phyloP scores from a whole-genome alignment of 2,113 vertebrate species.

The Aegotheles bennettii region DNA sequence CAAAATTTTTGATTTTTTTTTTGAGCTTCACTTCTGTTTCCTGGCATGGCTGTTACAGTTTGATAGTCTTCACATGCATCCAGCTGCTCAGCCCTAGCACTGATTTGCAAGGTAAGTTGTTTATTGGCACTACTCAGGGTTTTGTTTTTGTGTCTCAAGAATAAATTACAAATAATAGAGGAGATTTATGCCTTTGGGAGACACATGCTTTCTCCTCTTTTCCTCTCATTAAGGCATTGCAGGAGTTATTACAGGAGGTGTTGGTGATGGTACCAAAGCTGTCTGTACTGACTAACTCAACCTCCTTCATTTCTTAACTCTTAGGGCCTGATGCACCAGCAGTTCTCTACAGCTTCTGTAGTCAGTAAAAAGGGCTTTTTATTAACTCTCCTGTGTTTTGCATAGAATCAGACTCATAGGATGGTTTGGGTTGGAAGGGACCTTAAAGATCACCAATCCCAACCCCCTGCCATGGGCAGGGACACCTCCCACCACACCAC shows the following conservation, averaged over 20 bases:
- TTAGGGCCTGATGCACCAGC: not conserved
- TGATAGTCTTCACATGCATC: not conserved
- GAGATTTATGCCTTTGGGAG: not conserved
- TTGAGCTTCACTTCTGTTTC: not conserved
- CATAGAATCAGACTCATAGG: no score
- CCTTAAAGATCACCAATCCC: no score
- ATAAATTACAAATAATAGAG: not conserved
- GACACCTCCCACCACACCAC: no score
- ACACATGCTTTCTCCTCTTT: not conserved
- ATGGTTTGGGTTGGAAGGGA: no score
- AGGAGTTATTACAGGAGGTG: not conserved
- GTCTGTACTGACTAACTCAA: not conserved
- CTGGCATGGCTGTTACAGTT: not conserved
- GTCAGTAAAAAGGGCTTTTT: no score
- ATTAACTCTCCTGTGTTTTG: no score
- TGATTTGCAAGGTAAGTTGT: not conserved
- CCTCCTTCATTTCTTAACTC: not conserved
- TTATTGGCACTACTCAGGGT: not conserved
- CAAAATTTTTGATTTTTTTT: not conserved
- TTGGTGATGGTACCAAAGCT: not conserved
- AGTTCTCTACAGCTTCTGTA: no score
- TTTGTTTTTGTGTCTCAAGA: not conserved
- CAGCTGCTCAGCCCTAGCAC: not conserved
- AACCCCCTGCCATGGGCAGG: no score
- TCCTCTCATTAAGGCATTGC: not conserved